Evolutionary conservation across 2,113 vertebrate genomes (phyloP).

Genomic region (Alexandromys fortis): DNA sequence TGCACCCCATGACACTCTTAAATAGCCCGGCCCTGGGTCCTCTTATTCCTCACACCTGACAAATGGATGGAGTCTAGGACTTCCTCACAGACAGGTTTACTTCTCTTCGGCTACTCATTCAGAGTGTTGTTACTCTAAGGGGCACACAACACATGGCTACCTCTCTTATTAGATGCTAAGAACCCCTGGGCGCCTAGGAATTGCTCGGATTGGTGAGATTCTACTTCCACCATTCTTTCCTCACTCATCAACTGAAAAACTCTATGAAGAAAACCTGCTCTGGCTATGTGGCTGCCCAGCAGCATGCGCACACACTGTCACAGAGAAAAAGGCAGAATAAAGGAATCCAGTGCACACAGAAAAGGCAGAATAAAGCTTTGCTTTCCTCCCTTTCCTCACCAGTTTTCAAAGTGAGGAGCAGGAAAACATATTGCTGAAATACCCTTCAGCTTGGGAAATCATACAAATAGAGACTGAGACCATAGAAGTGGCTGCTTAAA

Average conservation of each 20-base stretch:
- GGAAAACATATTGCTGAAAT: background rate
- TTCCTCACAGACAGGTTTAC: background rate
- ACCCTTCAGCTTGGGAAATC: background rate
- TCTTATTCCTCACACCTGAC: background rate
- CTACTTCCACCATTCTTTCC: background rate
- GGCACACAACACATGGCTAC: background rate
- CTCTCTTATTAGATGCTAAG: background rate
- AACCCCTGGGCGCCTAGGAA: background rate
- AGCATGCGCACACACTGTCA: background rate
- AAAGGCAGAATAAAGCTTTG: background rate
- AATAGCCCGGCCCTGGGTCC: background rate
- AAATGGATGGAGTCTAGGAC: background rate
- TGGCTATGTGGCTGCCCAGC: background rate
- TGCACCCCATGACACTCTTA: background rate
- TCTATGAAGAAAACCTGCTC: conserved; percentile 1
- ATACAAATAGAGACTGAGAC: background rate
- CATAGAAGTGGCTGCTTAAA: conserved; percentile 3
- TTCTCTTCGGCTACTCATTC: background rate
- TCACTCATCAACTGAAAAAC: background rate
- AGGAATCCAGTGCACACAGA: background rate
- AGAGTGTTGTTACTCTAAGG: background rate
- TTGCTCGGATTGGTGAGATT: background rate
- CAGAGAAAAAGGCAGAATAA: background rate
- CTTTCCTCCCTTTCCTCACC: background rate
- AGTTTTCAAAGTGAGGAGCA: conserved; percentile 7